phyloP scores from a whole-genome alignment of 2,113 vertebrate species.

The Zingel zingel region DNA sequence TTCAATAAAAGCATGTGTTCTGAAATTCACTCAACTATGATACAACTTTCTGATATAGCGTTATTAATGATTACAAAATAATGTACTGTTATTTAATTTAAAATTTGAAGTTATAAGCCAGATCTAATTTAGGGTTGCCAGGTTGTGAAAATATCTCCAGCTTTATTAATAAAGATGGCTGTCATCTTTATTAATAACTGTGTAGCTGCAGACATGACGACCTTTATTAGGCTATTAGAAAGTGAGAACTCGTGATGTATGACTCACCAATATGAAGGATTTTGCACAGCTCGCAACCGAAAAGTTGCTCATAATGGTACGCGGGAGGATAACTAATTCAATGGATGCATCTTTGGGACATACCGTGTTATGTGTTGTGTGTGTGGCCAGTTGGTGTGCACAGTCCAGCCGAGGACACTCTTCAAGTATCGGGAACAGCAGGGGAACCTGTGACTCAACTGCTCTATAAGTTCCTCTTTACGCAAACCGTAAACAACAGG shows the following conservation, averaged over 20 bases:
- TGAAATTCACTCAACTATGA: too few relatives aligned
- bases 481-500: conserved; percentile 85
- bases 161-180: too few relatives aligned
- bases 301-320: not conserved
- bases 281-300: not conserved
- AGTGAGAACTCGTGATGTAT: not conserved
- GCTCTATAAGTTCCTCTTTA: conserved; percentile 84
- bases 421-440: conserved; percentile 76
- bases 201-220: too few relatives aligned
- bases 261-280: not conserved
- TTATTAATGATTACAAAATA: too few relatives aligned
- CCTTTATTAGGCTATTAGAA: not conserved
- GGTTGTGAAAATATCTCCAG: too few relatives aligned
- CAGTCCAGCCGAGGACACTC: conserved; percentile 76
- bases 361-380: conserved; percentile 58
- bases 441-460: conserved; percentile 75
- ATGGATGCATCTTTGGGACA: not conserved
- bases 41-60: too few relatives aligned
- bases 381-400: conserved; percentile 46
- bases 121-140: too few relatives aligned
- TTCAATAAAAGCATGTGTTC: too few relatives aligned
- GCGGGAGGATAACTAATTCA: too few relatives aligned
- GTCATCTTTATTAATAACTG: too few relatives aligned
- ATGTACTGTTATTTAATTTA: too few relatives aligned
- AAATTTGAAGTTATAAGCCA: too few relatives aligned